These are phyloP conservation scores for Oikopleura dioica DNA, from an alignment of 23 tunicate species.

Conservation along the genomic window DNA sequence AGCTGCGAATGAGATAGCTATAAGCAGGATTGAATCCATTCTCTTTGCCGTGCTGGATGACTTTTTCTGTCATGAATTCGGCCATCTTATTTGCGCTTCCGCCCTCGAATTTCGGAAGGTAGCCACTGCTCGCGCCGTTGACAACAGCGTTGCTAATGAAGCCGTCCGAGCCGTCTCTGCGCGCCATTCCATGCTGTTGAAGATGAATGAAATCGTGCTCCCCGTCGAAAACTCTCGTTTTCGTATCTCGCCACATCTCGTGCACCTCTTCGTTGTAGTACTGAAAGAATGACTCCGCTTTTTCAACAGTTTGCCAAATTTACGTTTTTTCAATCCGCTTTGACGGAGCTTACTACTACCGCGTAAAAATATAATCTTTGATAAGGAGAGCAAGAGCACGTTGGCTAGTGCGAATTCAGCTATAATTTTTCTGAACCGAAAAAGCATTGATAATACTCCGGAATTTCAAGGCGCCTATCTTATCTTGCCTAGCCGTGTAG, in stretches of 20 bases:
- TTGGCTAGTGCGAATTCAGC: too few species aligned
- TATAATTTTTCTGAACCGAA: too few species aligned
- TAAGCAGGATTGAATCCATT: background rate
- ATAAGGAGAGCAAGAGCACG: too few species aligned
- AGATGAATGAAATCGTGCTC: background rate
- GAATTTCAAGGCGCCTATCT: too few species aligned
- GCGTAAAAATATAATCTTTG: too few species aligned
- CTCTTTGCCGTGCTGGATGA: background rate
- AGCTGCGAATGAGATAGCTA: background rate
- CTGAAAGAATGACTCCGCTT: constrained; percentile 6
- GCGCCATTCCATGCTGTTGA: background rate
- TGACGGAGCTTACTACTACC: too few species aligned
- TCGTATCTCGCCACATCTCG: background rate
- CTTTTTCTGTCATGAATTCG: background rate
- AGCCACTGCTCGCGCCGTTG: background rate
- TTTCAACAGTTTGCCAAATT: too few species aligned
- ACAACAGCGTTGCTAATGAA: background rate
- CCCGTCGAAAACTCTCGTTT: background rate
- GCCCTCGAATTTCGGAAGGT: background rate
- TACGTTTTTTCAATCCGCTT: too few species aligned
- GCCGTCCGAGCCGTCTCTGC: background rate
- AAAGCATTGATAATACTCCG: too few species aligned
- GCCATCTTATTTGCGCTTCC: background rate
- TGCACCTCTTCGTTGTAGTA: background rate
- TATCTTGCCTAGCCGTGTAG: too few species aligned